Conservation (phyloP, 2,113 vertebrate genomes). For the Megalops atlanticus region DNA sequence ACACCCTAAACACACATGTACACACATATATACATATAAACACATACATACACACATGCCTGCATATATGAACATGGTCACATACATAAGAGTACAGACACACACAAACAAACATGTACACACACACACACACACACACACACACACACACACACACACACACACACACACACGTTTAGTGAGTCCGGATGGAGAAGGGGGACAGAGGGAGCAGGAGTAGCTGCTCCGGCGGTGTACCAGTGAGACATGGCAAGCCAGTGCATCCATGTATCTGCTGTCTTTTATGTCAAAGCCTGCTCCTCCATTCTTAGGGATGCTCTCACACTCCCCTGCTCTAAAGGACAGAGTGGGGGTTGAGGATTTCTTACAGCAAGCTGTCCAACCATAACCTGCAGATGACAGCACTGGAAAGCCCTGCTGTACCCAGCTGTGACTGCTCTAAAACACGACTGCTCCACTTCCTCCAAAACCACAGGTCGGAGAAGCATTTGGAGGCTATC, state of each 20-base stretch:
- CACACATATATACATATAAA: not conserved
- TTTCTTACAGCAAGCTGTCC: not conserved
- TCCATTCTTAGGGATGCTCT: not conserved
- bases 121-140: not conserved
- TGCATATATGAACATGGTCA: not conserved
- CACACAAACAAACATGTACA: not conserved
- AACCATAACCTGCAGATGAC: not conserved
- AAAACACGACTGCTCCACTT: not conserved
- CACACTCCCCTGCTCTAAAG: not conserved
- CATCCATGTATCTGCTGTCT: not conserved
- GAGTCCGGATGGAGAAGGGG: not conserved
- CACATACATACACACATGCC: too few relatives aligned
- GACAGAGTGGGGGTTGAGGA: too few relatives aligned
- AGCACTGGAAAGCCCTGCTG: not conserved
- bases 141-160: too few relatives aligned
- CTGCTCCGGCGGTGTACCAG: not conserved
- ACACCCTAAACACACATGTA: not conserved
- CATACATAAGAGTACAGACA: not conserved
- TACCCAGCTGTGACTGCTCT: not conserved
- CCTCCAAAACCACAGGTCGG: not conserved
- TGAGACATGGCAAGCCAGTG: not conserved
- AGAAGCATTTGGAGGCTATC: not conserved
- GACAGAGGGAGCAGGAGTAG: not conserved
- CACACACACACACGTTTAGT: not conserved
- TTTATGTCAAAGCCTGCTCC: constrained; percentile 1